Conservation (phyloP, 2,113 vertebrate species). For the Halichoerus grypus region DNA sequence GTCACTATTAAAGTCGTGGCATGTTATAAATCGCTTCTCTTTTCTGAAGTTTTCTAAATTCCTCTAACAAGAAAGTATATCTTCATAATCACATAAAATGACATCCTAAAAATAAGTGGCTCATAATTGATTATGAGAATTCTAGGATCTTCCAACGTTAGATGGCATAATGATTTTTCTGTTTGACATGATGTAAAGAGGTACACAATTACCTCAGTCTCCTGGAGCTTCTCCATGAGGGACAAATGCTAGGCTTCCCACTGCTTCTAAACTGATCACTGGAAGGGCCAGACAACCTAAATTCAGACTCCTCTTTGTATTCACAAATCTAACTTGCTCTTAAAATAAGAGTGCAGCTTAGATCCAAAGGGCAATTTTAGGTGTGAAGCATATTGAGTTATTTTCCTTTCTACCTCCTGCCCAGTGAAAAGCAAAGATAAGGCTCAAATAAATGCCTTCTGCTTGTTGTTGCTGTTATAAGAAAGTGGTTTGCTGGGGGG, state of each 20-base stretch:
- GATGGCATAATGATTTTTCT: background rate
- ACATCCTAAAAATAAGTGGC: constrained; percentile 49
- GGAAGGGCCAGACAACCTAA: background rate
- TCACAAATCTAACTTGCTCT: background rate
- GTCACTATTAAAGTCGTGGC: background rate
- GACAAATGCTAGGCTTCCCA: constrained; percentile 6
- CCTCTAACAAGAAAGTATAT: constrained; percentile 39
- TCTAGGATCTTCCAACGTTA: background rate
- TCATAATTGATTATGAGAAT: constrained; percentile 3
- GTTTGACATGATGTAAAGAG: background rate
- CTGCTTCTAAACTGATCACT: background rate
- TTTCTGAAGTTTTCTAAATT: constrained; percentile 50
- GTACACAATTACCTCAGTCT: background rate
- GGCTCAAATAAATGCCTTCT: constrained; percentile 40
- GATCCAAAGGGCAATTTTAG: constrained; percentile 48
- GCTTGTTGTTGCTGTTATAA: background rate
- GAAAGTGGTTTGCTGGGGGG: background rate
- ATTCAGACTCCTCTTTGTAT: background rate
- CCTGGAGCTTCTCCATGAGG: background rate
- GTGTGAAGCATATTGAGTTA: background rate
- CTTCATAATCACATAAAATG: constrained; percentile 63
- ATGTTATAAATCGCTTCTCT: background rate
- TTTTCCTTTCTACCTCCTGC: constrained; percentile 29
- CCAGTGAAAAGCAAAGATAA: constrained; percentile 53
- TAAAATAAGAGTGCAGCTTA: constrained; percentile 48